Conservation (phyloP, 2,113 vertebrate species). For the Phalacrocorax pelagicus region DNA sequence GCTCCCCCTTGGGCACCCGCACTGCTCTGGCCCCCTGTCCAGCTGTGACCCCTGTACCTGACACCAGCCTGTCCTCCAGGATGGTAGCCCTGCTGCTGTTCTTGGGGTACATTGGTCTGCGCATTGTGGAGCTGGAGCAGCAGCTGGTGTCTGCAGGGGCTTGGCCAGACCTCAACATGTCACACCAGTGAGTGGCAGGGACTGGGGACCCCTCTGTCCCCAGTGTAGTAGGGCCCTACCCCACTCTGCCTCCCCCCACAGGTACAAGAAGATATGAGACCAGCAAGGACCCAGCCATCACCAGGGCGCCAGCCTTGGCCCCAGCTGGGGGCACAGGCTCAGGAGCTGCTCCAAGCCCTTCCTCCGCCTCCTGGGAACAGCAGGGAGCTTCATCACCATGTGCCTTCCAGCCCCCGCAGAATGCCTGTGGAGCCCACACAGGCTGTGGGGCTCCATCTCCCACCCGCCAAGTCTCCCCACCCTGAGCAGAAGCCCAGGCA, state of each 20-base stretch:
- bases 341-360: background rate
- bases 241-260: background rate
- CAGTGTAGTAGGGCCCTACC: background rate
- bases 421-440: rapidly evolving
- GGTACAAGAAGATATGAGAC: background rate
- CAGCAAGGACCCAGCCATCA: no score
- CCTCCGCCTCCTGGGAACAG: rapidly evolving
- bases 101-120: slow-evolving; percentile 84
- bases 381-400: background rate
- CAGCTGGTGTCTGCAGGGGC: slow-evolving; percentile 76
- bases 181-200: background rate
- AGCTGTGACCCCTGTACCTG: background rate
- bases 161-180: slow-evolving; percentile 63
- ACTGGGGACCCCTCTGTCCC: background rate
- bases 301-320: background rate
- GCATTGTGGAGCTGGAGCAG: slow-evolving; percentile 83
- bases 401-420: background rate
- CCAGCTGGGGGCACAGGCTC: no score
- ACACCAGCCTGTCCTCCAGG: slow-evolving; percentile 47
- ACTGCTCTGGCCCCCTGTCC: rapidly evolving
- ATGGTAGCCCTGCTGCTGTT: slow-evolving; percentile 83
- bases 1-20: background rate
- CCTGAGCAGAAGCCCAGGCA: background rate
- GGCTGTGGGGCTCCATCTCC: background rate
- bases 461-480: rapidly evolving